A percentile compares a stretch with the other conserved stretches of the same genome.
Evolutionary conservation across 2,888 invertebrate species (phyloP).

Genomic region (Girardia tigrina): DNA sequence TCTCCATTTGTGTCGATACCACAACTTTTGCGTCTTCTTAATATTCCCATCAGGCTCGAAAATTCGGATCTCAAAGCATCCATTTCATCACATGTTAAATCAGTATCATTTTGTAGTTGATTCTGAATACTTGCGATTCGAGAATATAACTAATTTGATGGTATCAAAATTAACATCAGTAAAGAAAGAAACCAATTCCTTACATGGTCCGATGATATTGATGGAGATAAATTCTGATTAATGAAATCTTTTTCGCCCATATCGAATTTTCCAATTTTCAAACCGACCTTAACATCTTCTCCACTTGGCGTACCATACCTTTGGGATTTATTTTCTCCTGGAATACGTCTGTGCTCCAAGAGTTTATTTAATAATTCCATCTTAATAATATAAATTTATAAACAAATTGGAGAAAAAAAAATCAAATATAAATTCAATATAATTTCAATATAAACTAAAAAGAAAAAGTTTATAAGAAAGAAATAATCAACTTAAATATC

Average conservation of each 20-base stretch:
- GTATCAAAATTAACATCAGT: neutral
- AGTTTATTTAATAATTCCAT: constrained; percentile 14
- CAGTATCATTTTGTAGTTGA: neutral
- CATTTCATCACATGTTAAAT: neutral
- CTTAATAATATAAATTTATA: too few relatives aligned
- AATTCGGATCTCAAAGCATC: constrained; percentile 3
- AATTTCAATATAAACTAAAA: too few relatives aligned
- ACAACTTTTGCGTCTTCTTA: neutral
- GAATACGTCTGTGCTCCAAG: neutral
- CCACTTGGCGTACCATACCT: neutral
- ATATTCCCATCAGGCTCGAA: neutral
- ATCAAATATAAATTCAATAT: too few relatives aligned
- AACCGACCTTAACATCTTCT: neutral
- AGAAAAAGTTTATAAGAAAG: too few relatives aligned
- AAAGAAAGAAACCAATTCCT: neutral
- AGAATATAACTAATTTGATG: neutral
- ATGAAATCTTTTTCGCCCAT: neutral
- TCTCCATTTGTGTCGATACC: neutral
- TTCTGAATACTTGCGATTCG: neutral
- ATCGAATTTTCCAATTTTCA: constrained; percentile 18
- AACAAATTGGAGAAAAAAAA: too few relatives aligned
- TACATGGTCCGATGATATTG: neutral
- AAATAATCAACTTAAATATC: too few relatives aligned
- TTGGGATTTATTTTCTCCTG: neutral
- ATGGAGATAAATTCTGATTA: neutral